Conservation (phyloP, 2,797 vertebrate genomes). For the Artibeus lituratus region DNA sequence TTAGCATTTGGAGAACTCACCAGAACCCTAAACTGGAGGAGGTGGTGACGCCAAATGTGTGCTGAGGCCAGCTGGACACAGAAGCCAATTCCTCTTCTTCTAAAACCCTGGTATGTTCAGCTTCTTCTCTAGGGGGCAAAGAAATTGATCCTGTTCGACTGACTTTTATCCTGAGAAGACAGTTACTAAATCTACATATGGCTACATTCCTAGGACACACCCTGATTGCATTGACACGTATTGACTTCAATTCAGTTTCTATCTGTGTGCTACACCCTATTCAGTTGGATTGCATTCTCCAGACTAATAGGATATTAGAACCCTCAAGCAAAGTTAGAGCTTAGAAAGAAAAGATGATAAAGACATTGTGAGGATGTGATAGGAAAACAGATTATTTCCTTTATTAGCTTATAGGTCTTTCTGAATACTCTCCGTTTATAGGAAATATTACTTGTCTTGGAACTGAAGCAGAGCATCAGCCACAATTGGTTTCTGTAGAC, state of each 20-base stretch:
- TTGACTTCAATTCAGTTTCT: background rate
- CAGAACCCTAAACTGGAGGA: background rate
- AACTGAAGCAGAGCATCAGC: background rate
- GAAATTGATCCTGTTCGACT: background rate
- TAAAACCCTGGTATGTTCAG: fast-evolving
- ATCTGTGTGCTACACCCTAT: background rate
- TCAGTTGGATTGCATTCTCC: background rate
- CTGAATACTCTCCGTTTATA: background rate
- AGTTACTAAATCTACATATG: background rate
- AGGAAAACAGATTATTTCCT: background rate
- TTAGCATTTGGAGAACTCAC: background rate
- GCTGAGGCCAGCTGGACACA: background rate
- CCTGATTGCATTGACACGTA: background rate
- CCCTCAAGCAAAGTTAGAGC: too few relatives aligned
- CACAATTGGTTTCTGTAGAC: background rate
- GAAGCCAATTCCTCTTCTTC: background rate
- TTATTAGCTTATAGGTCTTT: background rate
- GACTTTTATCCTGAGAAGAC: background rate
- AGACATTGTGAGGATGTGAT: background rate
- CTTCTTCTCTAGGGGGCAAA: background rate
- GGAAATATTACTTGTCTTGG: background rate
- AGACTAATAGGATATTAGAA: background rate
- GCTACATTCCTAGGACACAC: background rate
- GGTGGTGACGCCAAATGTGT: background rate
- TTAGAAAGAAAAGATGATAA: background rate